Percentiles rank a stretch among this genome's conserved stretches.
phyloP scores from a whole-genome alignment of 2,113 vertebrate species.

The Albula goreensis region DNA sequence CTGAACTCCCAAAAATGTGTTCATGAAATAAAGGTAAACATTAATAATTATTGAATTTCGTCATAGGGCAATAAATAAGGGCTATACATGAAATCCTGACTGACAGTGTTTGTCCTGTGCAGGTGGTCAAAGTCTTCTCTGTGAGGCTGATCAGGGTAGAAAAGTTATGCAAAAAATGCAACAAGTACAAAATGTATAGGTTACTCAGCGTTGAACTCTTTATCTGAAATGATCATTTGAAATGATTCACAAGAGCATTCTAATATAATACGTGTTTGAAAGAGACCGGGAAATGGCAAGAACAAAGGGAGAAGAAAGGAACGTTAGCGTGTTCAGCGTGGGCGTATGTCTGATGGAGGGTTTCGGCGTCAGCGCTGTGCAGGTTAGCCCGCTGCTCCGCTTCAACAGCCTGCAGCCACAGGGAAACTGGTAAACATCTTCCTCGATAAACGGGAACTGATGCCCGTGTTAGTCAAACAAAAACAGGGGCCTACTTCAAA shows the following conservation, averaged over 20 bases:
- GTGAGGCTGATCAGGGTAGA: background rate
- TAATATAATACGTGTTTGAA: background rate
- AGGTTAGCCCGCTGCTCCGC: conserved; percentile 38
- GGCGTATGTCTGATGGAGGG: conserved; percentile 23
- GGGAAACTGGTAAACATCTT: conserved; percentile 65
- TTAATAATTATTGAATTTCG: background rate
- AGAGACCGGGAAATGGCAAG: background rate
- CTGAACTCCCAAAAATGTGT: background rate
- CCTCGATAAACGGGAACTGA: conserved; percentile 70
- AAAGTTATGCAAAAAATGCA: background rate
- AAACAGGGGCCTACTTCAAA: conserved; percentile 61
- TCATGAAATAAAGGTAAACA: background rate
- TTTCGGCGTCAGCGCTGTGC: conserved; percentile 43
- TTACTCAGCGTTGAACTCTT: too few relatives aligned
- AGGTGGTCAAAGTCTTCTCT: background rate
- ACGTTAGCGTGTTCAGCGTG: background rate
- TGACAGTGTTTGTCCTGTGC: background rate
- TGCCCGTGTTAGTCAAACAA: conserved; percentile 70
- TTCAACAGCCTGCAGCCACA: conserved; percentile 57
- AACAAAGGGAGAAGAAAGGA: background rate
- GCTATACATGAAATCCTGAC: background rate
- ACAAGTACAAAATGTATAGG: too few relatives aligned
- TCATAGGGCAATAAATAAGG: background rate
- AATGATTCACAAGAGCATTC: background rate
- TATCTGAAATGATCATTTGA: too few relatives aligned